These are phyloP conservation scores for Ochropleura leucogaster DNA, from an alignment of 2,888 invertebrate species.

Conservation along the genomic window DNA sequence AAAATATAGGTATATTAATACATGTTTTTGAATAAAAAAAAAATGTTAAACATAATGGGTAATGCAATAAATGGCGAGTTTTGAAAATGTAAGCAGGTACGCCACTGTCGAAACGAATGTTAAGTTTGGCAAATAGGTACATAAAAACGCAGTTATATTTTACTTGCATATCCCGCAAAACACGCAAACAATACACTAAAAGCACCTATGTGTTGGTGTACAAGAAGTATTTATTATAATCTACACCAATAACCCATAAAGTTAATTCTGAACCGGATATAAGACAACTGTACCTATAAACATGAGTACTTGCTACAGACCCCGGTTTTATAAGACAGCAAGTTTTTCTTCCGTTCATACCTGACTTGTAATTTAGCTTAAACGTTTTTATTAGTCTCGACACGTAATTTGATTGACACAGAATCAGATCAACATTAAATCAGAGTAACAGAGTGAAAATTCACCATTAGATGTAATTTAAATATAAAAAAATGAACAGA, in stretches of 20 bases:
- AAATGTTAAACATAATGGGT: neutral
- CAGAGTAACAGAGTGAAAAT: slow-evolving; percentile 30
- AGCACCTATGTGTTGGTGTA: neutral
- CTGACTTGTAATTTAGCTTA: slow-evolving; percentile 59
- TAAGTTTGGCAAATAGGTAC: neutral
- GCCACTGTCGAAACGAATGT: slow-evolving; percentile 9
- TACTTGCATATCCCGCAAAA: slow-evolving; percentile 2
- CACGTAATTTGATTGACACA: slow-evolving; percentile 58
- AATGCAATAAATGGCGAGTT: slow-evolving; percentile 5
- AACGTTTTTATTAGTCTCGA: slow-evolving; percentile 58
- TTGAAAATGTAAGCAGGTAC: slow-evolving; percentile 1
- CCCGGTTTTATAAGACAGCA: slow-evolving; percentile 54
- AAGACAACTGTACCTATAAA: slow-evolving; percentile 50
- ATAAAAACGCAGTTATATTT: neutral
- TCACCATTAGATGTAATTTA: neutral
- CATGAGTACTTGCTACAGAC: slow-evolving; percentile 49
- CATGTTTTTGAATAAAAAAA: neutral
- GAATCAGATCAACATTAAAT: slow-evolving; percentile 54
- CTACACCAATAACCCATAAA: slow-evolving; percentile 52
- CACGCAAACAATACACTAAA: slow-evolving; percentile 13
- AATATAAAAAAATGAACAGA: neutral
- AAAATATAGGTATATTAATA: neutral
- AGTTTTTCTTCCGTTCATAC: slow-evolving; percentile 69
- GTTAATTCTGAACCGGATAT: slow-evolving; percentile 62
- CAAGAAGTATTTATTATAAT: slow-evolving; percentile 45